A percentile compares a stretch with the other conserved stretches of the same genome.
These are phyloP conservation scores for Prionailurus bengalensis DNA, from an alignment of 2,113 vertebrate species.

Conservation along the genomic window DNA sequence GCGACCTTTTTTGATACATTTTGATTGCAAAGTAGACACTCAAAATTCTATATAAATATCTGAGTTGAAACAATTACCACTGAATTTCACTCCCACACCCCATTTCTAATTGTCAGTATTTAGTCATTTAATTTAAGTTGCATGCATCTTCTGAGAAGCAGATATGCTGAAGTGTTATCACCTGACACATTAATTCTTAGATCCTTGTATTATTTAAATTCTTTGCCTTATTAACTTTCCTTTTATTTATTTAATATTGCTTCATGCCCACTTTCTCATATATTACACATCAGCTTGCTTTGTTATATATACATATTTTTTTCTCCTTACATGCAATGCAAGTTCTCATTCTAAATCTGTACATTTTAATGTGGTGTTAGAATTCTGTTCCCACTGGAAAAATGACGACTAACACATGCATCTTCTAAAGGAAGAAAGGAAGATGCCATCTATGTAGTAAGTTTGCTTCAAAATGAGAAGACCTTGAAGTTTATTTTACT, in stretches of 20 bases:
- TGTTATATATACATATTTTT: not conserved
- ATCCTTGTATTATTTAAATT: constrained; percentile 21
- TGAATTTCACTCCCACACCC: no score
- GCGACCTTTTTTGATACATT: not conserved
- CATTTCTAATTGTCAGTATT: not conserved
- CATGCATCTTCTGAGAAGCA: not conserved
- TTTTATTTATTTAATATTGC: not conserved
- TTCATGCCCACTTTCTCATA: not conserved
- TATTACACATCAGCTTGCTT: not conserved
- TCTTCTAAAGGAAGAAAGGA: constrained; percentile 1
- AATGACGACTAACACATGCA: not conserved
- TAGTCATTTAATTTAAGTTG: not conserved
- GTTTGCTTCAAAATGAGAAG: not conserved
- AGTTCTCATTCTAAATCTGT: constrained; percentile 43
- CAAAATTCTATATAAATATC: not conserved
- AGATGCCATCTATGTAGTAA: constrained; percentile 31
- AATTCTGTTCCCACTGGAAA: not conserved
- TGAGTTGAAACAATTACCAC: not conserved
- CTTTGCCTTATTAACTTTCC: not conserved
- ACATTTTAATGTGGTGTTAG: not conserved
- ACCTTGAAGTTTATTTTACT: constrained; percentile 55
- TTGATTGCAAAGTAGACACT: not conserved
- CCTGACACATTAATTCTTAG: not conserved
- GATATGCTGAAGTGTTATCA: constrained; percentile 30
- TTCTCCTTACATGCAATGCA: not conserved